Percentiles rank a stretch among this genome's conserved stretches.
These are phyloP conservation scores for Phragmatobia fuliginosa DNA, from an alignment of 2,888 invertebrate genomes.

Conservation along the genomic window DNA sequence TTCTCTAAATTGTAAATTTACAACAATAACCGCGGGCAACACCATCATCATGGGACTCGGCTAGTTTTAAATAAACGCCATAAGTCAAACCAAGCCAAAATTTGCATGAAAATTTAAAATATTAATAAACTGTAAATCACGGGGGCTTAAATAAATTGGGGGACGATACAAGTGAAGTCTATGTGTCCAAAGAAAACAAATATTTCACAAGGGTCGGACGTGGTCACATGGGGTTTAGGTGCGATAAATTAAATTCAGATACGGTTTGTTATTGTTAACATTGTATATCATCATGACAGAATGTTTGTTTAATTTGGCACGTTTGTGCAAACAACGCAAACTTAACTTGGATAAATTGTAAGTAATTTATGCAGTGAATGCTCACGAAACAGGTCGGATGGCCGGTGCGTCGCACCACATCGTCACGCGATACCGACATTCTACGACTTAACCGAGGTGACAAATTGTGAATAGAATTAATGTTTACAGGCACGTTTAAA, in stretches of 20 bases:
- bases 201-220: slow-evolving; percentile 13
- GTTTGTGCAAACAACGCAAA: slow-evolving; percentile 65
- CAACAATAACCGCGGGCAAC: too few species aligned
- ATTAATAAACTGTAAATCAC: neutral
- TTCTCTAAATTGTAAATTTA: too few species aligned
- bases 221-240: slow-evolving; percentile 38
- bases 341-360: slow-evolving; percentile 64
- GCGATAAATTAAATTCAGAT: slow-evolving; percentile 50
- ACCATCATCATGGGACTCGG: too few species aligned
- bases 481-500: slow-evolving; percentile 72
- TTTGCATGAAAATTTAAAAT: neutral
- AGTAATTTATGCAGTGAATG: slow-evolving; percentile 79
- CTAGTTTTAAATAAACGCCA: too few species aligned
- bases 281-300: slow-evolving; percentile 64
- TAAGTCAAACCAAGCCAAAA: neutral
- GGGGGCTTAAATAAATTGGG: neutral
- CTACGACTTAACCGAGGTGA: slow-evolving; percentile 77
- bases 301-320: slow-evolving; percentile 75
- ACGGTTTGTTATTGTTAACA: slow-evolving; percentile 51
- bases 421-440: slow-evolving; percentile 82
- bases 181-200: slow-evolving; percentile 1
- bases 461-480: slow-evolving; percentile 83
- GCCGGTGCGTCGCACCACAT: slow-evolving; percentile 51
- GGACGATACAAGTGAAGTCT: neutral
- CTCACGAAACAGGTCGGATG: slow-evolving; percentile 73